phyloP scores from a whole-genome alignment of 2,113 vertebrate genomes.

The Poeciliopsis retropinna region DNA sequence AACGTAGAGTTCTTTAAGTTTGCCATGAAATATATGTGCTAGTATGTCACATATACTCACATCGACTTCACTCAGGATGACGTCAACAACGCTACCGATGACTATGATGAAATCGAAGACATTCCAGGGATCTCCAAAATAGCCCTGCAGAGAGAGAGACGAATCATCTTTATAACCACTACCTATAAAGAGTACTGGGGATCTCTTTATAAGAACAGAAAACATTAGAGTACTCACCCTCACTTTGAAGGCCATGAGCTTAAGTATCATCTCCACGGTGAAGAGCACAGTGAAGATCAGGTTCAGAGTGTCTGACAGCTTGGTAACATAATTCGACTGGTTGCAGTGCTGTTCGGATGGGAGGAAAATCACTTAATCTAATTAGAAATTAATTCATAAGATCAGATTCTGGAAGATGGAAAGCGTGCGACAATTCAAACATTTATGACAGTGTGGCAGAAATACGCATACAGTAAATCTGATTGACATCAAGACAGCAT shows the following conservation, averaged over 20 bases:
- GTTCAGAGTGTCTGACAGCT: conserved; percentile 91
- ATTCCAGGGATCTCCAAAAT: conserved; percentile 99
- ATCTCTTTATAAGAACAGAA: no score
- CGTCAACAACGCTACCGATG: conserved; percentile 94
- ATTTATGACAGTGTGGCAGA: not conserved
- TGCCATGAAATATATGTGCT: not conserved
- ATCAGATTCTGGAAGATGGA: not conserved
- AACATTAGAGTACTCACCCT: conserved; percentile 76
- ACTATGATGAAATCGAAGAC: conserved; percentile 99
- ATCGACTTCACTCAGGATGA: conserved; percentile 96
- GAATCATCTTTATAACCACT: not conserved
- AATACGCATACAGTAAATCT: not conserved
- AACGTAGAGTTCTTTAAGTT: not conserved
- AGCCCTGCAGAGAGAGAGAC: conserved; percentile 82
- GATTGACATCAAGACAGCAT: no score
- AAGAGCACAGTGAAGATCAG: conserved; percentile 96
- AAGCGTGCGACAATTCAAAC: not conserved
- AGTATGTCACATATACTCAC: conserved; percentile 81
- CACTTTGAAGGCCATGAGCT: conserved; percentile 95
- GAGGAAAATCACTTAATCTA: not conserved
- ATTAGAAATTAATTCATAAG: not conserved
- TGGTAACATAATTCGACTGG: conserved; percentile 91
- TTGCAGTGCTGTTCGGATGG: conserved; percentile 87
- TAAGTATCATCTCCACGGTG: conserved; percentile 95
- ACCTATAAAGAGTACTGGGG: not conserved